phyloP scores from a whole-genome alignment of 1,140 invertebrate species.

The Bombus huntii region DNA sequence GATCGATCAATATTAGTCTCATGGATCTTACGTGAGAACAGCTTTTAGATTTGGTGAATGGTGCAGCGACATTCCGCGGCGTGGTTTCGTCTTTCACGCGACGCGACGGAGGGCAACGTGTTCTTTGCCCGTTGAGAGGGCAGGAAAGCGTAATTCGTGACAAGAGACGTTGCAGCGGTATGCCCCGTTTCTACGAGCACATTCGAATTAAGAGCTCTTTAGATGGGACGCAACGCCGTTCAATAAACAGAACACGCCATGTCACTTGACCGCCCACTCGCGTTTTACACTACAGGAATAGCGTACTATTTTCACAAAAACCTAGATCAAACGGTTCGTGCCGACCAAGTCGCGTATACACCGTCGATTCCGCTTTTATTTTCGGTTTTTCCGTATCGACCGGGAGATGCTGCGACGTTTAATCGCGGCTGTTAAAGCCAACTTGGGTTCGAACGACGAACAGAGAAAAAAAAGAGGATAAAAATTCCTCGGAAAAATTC shows the following conservation, averaged over 20 bases:
- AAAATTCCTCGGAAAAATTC: not conserved
- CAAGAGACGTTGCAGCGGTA: not conserved
- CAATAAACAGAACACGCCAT: slow-evolving; percentile 31
- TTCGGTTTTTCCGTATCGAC: not conserved
- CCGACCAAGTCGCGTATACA: not conserved
- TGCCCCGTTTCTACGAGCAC: not conserved
- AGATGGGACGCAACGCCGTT: slow-evolving; percentile 15
- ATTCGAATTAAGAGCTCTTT: slow-evolving; percentile 33
- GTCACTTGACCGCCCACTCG: slow-evolving; percentile 34
- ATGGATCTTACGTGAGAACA: not conserved
- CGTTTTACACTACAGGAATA: slow-evolving; percentile 22
- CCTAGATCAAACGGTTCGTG: not conserved
- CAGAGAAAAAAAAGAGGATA: no score
- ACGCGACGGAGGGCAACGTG: not conserved
- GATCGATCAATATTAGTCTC: not conserved
- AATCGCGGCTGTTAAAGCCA: not conserved
- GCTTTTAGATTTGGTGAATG: not conserved
- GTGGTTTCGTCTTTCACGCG: not conserved
- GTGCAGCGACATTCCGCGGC: not conserved
- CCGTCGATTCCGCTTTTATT: slow-evolving; percentile 7
- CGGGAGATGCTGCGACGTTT: not conserved
- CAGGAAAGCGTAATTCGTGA: not conserved
- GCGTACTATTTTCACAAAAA: slow-evolving; percentile 25
- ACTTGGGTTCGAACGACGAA: not conserved
- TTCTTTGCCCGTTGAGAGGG: not conserved